These are phyloP conservation scores for Eledone cirrhosa DNA, from an alignment of 2,888 invertebrate species.

Conservation along the genomic window DNA sequence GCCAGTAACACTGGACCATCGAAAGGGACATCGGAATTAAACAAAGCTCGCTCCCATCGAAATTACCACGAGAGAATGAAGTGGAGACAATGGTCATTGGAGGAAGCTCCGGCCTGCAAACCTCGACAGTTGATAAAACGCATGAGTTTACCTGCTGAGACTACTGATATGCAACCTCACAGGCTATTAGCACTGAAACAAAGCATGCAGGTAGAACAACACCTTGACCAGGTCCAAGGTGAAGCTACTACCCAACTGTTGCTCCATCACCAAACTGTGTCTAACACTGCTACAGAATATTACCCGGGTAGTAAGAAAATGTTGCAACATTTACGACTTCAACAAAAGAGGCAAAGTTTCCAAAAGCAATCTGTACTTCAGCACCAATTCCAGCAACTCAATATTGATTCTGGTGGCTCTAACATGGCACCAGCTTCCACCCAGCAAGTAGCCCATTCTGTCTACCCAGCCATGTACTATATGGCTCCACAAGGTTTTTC, in stretches of 20 bases:
- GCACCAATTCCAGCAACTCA: constrained; percentile 66
- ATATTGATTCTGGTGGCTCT: constrained; percentile 64
- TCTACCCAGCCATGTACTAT: neutral
- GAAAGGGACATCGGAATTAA: constrained; percentile 21
- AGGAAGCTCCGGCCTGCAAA: constrained; percentile 46
- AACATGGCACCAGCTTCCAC: neutral
- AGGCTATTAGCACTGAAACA: constrained; percentile 65
- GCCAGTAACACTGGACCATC: constrained; percentile 39
- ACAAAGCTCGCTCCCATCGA: constrained; percentile 35
- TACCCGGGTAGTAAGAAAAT: constrained; percentile 65
- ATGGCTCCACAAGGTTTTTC: neutral
- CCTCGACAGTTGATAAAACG: constrained; percentile 61
- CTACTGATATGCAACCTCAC: constrained; percentile 64
- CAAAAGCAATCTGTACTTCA: constrained; percentile 78
- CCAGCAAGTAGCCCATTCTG: neutral
- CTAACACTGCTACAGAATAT: constrained; percentile 21
- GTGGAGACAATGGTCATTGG: constrained; percentile 50
- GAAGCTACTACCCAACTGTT: constrained; percentile 25
- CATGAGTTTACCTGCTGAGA: constrained; percentile 64
- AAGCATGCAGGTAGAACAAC: constrained; percentile 63
- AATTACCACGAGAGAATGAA: constrained; percentile 39
- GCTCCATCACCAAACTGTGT: constrained; percentile 16
- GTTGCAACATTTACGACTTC: constrained; percentile 82
- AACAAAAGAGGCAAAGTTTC: constrained; percentile 84
- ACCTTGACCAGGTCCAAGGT: constrained; percentile 50